A percentile compares a stretch with the other conserved stretches of the same genome.
These are phyloP conservation scores for Lontra canadensis DNA, from an alignment of 2,113 vertebrate genomes.

Conservation along the genomic window DNA sequence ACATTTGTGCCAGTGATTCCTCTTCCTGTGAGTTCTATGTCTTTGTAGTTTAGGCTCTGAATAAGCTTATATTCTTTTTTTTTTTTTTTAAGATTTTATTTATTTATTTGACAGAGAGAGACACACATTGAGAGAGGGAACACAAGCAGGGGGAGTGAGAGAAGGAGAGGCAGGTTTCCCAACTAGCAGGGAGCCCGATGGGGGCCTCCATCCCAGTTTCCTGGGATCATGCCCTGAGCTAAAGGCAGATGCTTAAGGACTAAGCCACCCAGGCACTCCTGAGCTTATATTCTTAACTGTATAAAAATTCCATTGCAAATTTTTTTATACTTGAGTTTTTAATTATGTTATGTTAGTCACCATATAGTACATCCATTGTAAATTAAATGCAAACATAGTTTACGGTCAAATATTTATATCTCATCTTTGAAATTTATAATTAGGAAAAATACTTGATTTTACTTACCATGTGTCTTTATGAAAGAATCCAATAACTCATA, in stretches of 20 bases:
- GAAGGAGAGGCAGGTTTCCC: too few relatives aligned
- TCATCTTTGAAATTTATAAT: slow-evolving; percentile 21
- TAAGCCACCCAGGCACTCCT: too few relatives aligned
- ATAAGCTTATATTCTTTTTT: neutral
- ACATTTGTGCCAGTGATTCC: neutral
- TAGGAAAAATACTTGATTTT: slow-evolving; percentile 30
- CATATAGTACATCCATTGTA: neutral
- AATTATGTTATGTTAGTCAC: too few relatives aligned
- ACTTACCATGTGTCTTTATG: neutral
- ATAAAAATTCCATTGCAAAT: slow-evolving; percentile 41
- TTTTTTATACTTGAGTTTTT: too few relatives aligned
- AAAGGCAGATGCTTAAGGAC: too few relatives aligned
- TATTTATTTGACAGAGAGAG: too few relatives aligned
- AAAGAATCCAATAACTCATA: slow-evolving; percentile 26
- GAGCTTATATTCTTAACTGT: neutral
- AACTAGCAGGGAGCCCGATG: too few relatives aligned
- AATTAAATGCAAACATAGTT: slow-evolving; percentile 32
- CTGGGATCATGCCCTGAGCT: too few relatives aligned
- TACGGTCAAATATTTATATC: slow-evolving; percentile 16
- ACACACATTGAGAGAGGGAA: too few relatives aligned
- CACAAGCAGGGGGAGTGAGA: too few relatives aligned
- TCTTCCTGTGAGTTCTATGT: neutral
- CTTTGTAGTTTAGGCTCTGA: neutral
- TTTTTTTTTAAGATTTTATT: too few relatives aligned
- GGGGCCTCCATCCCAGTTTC: too few relatives aligned